phyloP scores from a whole-genome alignment of 2,888 invertebrate genomes.

The Agrilus mali region DNA sequence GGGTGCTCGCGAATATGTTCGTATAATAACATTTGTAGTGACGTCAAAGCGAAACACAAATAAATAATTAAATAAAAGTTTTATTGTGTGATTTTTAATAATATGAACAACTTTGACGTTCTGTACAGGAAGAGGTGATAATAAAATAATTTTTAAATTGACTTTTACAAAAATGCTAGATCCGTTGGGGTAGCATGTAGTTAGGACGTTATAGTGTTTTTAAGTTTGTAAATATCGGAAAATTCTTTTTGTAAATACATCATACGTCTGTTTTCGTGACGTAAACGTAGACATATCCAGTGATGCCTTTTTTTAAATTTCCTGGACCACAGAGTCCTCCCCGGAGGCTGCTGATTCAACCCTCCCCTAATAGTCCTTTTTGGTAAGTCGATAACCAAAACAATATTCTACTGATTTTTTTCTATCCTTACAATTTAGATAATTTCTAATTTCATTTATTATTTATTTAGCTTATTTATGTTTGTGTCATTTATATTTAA shows the following conservation, averaged over 20 bases:
- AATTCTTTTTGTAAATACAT: conserved; percentile 1
- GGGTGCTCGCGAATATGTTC: background rate
- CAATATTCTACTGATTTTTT: too few species aligned
- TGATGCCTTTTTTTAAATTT: conserved; percentile 25
- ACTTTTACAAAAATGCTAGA: background rate
- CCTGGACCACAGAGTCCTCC: conserved; percentile 22
- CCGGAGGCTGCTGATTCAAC: conserved; percentile 23
- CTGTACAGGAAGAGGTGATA: too few species aligned
- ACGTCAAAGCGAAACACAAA: too few species aligned
- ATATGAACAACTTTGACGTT: too few species aligned
- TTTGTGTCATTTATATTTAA: too few species aligned
- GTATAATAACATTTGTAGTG: background rate
- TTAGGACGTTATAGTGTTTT: too few species aligned
- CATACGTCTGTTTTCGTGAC: background rate
- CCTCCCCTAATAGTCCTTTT: conserved; percentile 27
- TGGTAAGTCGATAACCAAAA: conserved; percentile 21
- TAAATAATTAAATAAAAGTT: too few species aligned
- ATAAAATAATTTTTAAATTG: background rate
- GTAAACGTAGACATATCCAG: background rate
- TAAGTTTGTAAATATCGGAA: too few species aligned
- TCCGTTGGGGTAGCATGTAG: conserved; percentile 3
- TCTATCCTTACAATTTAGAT: too few species aligned
- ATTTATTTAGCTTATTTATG: too few species aligned
- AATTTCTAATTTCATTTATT: background rate
- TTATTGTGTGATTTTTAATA: too few species aligned